Evolutionary conservation across 1,140 invertebrate genomes (phyloP).

Genomic region (Mercenaria mercenaria): DNA sequence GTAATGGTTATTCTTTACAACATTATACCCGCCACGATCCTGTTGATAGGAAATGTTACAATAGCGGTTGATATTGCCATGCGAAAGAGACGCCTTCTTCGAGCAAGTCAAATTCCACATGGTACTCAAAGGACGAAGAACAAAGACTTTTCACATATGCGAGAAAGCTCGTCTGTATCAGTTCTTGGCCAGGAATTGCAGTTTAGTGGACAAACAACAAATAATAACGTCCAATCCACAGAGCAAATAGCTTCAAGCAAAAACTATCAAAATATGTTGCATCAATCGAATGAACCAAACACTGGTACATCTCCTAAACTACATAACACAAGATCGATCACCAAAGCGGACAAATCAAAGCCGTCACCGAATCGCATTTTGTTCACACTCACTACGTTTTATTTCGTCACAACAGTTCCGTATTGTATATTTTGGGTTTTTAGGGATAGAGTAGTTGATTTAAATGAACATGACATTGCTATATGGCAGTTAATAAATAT

Average conservation of each 20-base stretch:
- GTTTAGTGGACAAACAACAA: too few relatives aligned
- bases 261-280: too few relatives aligned
- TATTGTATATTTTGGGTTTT: background rate
- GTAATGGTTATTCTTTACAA: background rate
- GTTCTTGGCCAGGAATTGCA: too few relatives aligned
- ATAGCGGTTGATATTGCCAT: background rate
- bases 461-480: background rate
- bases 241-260: too few relatives aligned
- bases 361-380: background rate
- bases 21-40: background rate
- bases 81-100: background rate
- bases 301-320: background rate
- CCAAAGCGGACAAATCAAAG: too few relatives aligned
- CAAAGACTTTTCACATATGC: too few relatives aligned
- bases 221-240: too few relatives aligned
- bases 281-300: background rate
- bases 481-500: background rate
- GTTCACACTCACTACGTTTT: background rate
- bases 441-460: background rate
- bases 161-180: too few relatives aligned
- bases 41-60: background rate
- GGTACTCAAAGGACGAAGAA: too few relatives aligned
- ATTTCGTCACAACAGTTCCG: conserved; percentile 18
- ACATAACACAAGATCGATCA: too few relatives aligned
- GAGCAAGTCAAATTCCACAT: too few relatives aligned